phyloP scores from a whole-genome alignment of 2,888 invertebrate species.

The Diaphora mendica region DNA sequence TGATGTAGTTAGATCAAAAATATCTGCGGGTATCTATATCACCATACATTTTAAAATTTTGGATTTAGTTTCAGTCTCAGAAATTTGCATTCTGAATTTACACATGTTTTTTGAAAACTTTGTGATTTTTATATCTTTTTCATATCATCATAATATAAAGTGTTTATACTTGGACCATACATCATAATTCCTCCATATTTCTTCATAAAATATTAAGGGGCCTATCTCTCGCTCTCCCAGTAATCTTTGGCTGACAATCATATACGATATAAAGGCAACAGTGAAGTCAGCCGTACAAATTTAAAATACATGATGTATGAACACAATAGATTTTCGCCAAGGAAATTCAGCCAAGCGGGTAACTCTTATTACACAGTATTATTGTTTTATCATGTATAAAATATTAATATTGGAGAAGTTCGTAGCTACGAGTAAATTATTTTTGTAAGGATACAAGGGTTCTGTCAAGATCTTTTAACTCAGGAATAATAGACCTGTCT shows the following conservation, averaged over 20 bases:
- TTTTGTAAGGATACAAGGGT: not conserved
- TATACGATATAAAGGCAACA: slow-evolving; percentile 61
- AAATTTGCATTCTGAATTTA: too few species aligned
- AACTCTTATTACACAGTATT: slow-evolving; percentile 29
- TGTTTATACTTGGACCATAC: slow-evolving; percentile 40
- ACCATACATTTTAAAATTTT: too few species aligned
- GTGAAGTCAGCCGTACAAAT: slow-evolving; percentile 51
- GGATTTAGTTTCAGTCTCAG: too few species aligned
- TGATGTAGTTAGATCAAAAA: too few species aligned
- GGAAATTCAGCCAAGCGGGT: slow-evolving; percentile 23
- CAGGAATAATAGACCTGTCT: not conserved
- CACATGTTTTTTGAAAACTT: too few species aligned
- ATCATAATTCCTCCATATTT: slow-evolving; percentile 63
- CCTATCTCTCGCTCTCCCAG: slow-evolving; percentile 65
- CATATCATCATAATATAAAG: not conserved
- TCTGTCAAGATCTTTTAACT: not conserved
- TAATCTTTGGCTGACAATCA: slow-evolving; percentile 74
- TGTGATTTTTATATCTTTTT: too few species aligned
- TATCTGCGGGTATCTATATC: too few species aligned
- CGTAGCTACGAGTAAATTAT: not conserved
- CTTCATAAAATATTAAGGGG: slow-evolving; percentile 81
- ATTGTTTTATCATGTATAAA: slow-evolving; percentile 28
- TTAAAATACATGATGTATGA: slow-evolving; percentile 52
- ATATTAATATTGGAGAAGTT: slow-evolving; percentile 8
- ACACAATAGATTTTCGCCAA: slow-evolving; percentile 33